A percentile compares a stretch with the other conserved stretches of the same genome.
These are phyloP conservation scores for Synergus laeviventris DNA, from an alignment of 2,888 invertebrate genomes.

Conservation along the genomic window DNA sequence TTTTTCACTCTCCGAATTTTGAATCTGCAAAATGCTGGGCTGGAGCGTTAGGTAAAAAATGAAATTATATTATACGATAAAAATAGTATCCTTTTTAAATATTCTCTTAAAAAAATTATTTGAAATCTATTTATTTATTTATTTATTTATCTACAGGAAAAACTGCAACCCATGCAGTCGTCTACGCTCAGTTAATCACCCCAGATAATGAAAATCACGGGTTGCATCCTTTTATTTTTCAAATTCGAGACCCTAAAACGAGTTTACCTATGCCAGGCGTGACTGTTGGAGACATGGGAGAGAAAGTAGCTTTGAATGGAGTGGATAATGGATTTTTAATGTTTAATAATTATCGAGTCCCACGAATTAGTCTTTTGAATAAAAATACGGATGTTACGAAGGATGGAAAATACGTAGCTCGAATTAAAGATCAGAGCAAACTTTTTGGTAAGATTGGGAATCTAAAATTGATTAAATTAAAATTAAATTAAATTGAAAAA, in stretches of 20 bases:
- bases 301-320: slow-evolving; percentile 93
- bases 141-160: slow-evolving; percentile 70
- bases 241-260: slow-evolving; percentile 86
- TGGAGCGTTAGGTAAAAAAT: slow-evolving; percentile 87
- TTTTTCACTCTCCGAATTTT: slow-evolving; percentile 94
- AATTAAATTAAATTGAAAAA: background rate
- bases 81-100: background rate
- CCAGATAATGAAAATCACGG: slow-evolving; percentile 89
- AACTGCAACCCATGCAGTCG: slow-evolving; percentile 89
- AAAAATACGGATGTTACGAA: slow-evolving; percentile 91
- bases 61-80: background rate
- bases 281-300: slow-evolving; percentile 93
- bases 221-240: slow-evolving; percentile 92
- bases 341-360: slow-evolving; percentile 88
- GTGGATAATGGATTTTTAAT: slow-evolving; percentile 93
- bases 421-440: slow-evolving; percentile 89
- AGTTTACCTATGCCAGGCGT: slow-evolving; percentile 86
- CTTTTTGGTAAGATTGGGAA: slow-evolving; percentile 81
- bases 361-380: slow-evolving; percentile 88
- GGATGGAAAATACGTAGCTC: slow-evolving; percentile 88
- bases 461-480: background rate
- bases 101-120: slow-evolving; percentile 1
- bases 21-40: slow-evolving; percentile 98
- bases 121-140: slow-evolving; percentile 8
- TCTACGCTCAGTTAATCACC: slow-evolving; percentile 92